These are phyloP conservation scores for Zaprionus africanus DNA, from an alignment of 1,140 invertebrate species.

Conservation along the genomic window DNA sequence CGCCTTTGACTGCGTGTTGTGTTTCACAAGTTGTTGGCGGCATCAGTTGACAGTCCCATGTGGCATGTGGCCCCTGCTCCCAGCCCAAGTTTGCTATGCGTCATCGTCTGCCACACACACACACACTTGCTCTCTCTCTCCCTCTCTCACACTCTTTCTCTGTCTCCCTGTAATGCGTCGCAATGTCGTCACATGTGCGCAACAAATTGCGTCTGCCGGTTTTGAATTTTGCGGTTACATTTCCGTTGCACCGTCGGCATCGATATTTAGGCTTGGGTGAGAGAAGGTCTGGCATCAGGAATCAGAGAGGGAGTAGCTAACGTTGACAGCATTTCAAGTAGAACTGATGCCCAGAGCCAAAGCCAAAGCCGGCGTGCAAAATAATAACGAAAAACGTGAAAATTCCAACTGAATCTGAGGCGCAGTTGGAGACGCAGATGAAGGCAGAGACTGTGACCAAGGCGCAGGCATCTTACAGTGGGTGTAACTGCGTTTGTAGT, in stretches of 20 bases:
- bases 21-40: constrained; percentile 64
- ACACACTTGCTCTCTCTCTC: constrained; percentile 27
- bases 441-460: not conserved
- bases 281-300: not conserved
- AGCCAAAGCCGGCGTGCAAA: constrained; percentile 40
- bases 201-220: constrained; percentile 80
- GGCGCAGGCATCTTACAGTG: constrained; percentile 10
- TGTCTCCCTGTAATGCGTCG: constrained; percentile 27
- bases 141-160: constrained; percentile 3
- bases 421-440: not conserved
- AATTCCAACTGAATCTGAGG: constrained; percentile 6
- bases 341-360: constrained; percentile 60
- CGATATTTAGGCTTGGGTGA: constrained; percentile 4
- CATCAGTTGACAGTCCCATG: constrained; percentile 61
- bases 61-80: constrained; percentile 44
- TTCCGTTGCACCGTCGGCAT: constrained; percentile 68
- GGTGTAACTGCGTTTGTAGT: not conserved
- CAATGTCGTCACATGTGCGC: constrained; percentile 69
- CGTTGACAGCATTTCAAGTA: constrained; percentile 79
- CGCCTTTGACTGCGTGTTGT: constrained; percentile 50
- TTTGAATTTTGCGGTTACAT: constrained; percentile 81
- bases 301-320: not conserved
- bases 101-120: constrained; percentile 34
- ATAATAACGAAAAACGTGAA: constrained; percentile 30
- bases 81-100: constrained; percentile 23